These are phyloP conservation scores for Staurois parvus DNA, from an alignment of 2,797 vertebrate species.

Conservation along the genomic window DNA sequence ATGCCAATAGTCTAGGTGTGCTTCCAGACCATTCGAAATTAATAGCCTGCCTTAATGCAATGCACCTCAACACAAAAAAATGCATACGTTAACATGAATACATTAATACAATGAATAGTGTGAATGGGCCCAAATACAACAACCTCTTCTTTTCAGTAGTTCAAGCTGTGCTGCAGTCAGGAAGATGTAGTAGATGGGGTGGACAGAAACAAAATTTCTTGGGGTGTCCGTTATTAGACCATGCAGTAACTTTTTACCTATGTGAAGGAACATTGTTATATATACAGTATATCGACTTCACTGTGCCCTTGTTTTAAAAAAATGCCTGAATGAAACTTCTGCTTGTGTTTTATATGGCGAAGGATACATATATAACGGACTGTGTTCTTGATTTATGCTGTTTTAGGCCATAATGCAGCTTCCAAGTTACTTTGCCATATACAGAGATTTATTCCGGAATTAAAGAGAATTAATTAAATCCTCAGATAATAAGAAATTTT, in stretches of 20 bases:
- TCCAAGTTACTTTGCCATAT: slow-evolving; percentile 23
- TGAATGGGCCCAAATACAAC: too few species aligned
- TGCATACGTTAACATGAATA: too few species aligned
- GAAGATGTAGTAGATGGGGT: not conserved
- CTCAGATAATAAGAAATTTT: slow-evolving; percentile 48
- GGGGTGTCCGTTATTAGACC: not conserved
- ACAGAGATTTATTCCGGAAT: slow-evolving; percentile 51
- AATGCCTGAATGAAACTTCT: too few species aligned
- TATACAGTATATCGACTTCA: not conserved
- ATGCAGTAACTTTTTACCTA: not conserved
- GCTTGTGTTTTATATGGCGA: not conserved
- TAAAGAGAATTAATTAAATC: slow-evolving; percentile 56
- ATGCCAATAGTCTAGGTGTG: too few species aligned
- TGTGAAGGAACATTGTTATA: too few species aligned
- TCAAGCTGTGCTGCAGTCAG: too few species aligned
- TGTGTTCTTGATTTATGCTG: not conserved
- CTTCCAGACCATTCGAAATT: too few species aligned
- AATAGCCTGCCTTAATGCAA: too few species aligned
- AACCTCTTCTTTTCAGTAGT: too few species aligned
- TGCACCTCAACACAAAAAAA: too few species aligned
- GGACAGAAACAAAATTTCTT: not conserved
- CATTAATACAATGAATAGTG: too few species aligned
- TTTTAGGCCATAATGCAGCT: not conserved
- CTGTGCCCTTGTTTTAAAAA: too few species aligned
- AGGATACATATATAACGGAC: not conserved